Evolutionary conservation across 2,797 vertebrate species (phyloP).

Genomic region (Eleutherodactylus coqui): DNA sequence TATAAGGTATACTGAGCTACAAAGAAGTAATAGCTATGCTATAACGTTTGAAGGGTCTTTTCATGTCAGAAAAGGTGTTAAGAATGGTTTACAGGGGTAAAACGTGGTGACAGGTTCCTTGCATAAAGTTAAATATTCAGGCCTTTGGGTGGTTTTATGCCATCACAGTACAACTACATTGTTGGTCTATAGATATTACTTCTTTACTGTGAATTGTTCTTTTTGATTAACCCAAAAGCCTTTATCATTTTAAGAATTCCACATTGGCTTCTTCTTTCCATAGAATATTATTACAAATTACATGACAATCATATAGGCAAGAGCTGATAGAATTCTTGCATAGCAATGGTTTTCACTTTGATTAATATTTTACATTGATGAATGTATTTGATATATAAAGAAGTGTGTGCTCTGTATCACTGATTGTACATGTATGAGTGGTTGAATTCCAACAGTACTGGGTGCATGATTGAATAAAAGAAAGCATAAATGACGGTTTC

Average conservation of each 20-base stretch:
- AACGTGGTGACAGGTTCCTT: too few species aligned
- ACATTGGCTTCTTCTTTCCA: not conserved
- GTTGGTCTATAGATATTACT: not conserved
- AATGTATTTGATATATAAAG: not conserved
- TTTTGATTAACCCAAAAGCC: not conserved
- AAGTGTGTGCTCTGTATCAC: not conserved
- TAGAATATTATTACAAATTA: not conserved
- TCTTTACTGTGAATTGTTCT: not conserved
- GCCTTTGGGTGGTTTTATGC: not conserved
- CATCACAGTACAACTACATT: not conserved
- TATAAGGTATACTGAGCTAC: too few species aligned
- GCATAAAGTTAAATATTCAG: too few species aligned
- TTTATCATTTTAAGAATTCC: not conserved
- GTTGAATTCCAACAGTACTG: not conserved
- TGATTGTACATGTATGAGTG: not conserved
- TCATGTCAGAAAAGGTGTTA: too few species aligned
- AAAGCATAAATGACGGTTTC: not conserved
- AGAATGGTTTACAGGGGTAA: too few species aligned
- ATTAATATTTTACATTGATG: not conserved
- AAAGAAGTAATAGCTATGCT: too few species aligned
- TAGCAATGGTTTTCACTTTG: not conserved
- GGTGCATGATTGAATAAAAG: too few species aligned
- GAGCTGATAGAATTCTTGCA: not conserved
- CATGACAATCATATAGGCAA: not conserved
- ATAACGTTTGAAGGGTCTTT: too few species aligned